phyloP scores from a whole-genome alignment of 1,140 invertebrate genomes.

The Lutraria rhynchaena region DNA sequence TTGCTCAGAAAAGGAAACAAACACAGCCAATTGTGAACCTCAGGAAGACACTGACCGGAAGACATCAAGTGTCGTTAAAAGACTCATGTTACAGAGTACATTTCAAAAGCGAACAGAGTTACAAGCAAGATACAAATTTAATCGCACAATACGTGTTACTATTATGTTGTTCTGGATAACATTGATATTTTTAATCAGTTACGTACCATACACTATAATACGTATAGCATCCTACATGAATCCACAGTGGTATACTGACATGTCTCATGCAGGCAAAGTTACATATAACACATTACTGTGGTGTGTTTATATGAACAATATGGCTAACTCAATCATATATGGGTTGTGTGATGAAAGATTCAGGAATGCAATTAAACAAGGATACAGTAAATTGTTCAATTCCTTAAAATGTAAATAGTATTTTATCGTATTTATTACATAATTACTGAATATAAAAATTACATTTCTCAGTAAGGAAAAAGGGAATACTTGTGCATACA shows the following conservation, averaged over 20 bases:
- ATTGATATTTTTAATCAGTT: conserved; percentile 60
- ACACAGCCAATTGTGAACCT: too few relatives aligned
- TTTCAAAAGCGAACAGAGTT: background rate
- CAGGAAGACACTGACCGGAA: too few relatives aligned
- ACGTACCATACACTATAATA: conserved; percentile 57
- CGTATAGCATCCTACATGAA: conserved; percentile 57
- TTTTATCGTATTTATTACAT: too few relatives aligned
- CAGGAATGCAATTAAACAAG: conserved; percentile 21
- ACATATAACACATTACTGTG: conserved; percentile 74
- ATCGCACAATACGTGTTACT: conserved; percentile 66
- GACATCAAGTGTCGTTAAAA: background rate
- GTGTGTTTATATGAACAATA: conserved; percentile 73
- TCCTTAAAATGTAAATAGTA: too few relatives aligned
- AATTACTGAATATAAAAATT: too few relatives aligned
- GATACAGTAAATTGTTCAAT: conserved; percentile 20
- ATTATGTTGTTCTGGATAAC: conserved; percentile 62
- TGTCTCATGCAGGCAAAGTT: conserved; percentile 57
- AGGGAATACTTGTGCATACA: too few relatives aligned
- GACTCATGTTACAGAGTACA: background rate
- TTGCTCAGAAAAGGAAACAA: background rate
- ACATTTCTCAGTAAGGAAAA: too few relatives aligned
- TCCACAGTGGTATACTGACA: conserved; percentile 56
- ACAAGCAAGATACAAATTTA: conserved; percentile 39
- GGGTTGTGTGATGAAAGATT: conserved; percentile 69
- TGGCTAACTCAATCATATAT: conserved; percentile 75